Conservation (phyloP, 2,888 invertebrate genomes). For the Pantelozetes paolii region DNA sequence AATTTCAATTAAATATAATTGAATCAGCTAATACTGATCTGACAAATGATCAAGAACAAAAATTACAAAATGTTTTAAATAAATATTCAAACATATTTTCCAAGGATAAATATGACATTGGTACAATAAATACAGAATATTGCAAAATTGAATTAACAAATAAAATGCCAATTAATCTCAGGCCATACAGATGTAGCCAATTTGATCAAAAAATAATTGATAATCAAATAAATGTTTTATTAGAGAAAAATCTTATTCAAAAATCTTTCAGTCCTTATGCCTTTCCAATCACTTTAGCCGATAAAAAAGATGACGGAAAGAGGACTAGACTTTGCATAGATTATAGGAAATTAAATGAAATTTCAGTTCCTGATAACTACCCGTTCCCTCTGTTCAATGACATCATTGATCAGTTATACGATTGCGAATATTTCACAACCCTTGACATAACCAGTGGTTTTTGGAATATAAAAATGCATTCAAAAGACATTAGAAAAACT, state of each 20-base stretch:
- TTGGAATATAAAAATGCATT: neutral
- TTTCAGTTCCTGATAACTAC: constrained; percentile 37
- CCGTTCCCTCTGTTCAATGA: constrained; percentile 44
- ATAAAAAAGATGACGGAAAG: constrained; percentile 43
- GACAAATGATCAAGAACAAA: no score
- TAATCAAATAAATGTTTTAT: constrained; percentile 39
- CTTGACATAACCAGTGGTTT: constrained; percentile 42
- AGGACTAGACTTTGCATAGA: constrained; percentile 44
- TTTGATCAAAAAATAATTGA: constrained; percentile 40
- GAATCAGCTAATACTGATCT: neutral
- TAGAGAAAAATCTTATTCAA: constrained; percentile 42
- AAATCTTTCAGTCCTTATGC: constrained; percentile 42
- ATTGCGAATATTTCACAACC: constrained; percentile 44
- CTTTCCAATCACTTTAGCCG: constrained; percentile 43
- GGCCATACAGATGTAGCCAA: constrained; percentile 42
- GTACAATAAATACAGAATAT: constrained; percentile 36
- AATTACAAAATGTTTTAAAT: neutral
- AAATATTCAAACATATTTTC: constrained; percentile 20
- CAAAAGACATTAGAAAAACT: constrained; percentile 13
- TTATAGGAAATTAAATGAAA: constrained; percentile 44
- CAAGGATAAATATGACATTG: constrained; percentile 37
- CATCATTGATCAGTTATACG: constrained; percentile 38
- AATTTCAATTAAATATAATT: neutral
- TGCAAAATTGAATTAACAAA: constrained; percentile 36
- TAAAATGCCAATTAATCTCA: constrained; percentile 41